Percentiles rank a stretch among this genome's conserved stretches.
Evolutionary conservation across 2,888 invertebrate species (phyloP).

Genomic region (Ellobium chinense): DNA sequence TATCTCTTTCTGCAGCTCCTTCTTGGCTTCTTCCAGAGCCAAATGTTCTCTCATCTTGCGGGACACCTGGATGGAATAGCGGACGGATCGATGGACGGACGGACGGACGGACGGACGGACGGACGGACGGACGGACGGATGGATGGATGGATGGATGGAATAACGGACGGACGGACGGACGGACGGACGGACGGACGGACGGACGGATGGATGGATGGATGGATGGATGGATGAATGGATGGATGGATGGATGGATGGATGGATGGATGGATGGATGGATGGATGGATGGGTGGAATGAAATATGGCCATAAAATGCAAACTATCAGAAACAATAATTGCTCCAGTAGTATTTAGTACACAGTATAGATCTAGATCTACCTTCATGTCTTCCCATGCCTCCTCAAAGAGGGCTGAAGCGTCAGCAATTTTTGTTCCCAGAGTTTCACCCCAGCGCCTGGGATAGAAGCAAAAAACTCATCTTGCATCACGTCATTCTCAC

Average conservation of each 20-base stretch:
- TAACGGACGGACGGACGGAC: not conserved
- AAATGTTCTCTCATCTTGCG: constrained; percentile 1
- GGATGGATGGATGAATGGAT: not conserved
- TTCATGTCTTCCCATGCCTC: constrained; percentile 14
- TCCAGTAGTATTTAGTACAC: too few species aligned
- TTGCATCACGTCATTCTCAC: not conserved
- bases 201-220: not conserved
- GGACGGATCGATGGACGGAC: not conserved
- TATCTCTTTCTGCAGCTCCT: constrained; percentile 32
- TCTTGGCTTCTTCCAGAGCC: constrained; percentile 11
- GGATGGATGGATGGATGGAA: not conserved
- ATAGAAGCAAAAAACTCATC: not conserved
- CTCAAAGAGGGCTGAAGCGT: not conserved
- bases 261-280: constrained; percentile 2
- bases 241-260: constrained; percentile 13
- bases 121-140: not conserved
- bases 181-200: not conserved
- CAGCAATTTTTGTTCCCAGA: not conserved
- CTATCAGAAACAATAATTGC: not conserved
- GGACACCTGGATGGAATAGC: not conserved
- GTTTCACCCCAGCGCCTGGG: constrained; percentile 31
- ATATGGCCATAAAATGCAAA: not conserved
- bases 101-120: not conserved
- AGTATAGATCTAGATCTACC: too few species aligned
- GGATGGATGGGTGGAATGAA: not conserved